Conservation (phyloP, 2,113 vertebrate genomes). For the Antechinus flavipes region DNA sequence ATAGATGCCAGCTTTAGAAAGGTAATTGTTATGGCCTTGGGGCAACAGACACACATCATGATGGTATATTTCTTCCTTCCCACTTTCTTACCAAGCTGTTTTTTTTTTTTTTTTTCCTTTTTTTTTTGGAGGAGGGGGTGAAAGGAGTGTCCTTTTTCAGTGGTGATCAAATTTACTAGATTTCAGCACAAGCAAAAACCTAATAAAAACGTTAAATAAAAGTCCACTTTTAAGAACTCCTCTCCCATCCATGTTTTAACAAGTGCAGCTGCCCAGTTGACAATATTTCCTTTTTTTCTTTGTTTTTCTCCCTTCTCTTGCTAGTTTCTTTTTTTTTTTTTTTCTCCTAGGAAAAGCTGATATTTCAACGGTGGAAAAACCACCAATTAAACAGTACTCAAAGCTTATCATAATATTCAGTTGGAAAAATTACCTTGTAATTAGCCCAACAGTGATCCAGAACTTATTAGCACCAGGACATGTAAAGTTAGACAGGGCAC, state of each 20-base stretch:
- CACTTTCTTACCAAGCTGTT: neutral
- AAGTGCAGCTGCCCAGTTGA: neutral
- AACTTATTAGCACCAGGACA: conserved; percentile 70
- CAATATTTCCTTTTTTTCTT: neutral
- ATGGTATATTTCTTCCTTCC: neutral
- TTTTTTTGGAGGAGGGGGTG: neutral
- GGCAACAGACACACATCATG: neutral
- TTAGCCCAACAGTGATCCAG: conserved; percentile 60
- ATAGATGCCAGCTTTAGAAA: neutral
- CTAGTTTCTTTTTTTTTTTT: neutral
- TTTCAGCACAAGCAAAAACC: conserved; percentile 31
- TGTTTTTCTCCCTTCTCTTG: neutral
- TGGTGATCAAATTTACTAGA: conserved; percentile 1
- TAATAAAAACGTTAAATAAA: neutral
- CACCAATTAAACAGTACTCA: conserved; percentile 59
- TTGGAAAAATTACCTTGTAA: conserved; percentile 60
- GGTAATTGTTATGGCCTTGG: no score
- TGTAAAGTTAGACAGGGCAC: conserved; percentile 33
- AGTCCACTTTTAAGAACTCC: conserved; percentile 25
- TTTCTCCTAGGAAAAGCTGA: conserved; percentile 42
- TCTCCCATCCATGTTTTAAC: neutral
- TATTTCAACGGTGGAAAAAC: conserved; percentile 66
- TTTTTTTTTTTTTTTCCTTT: no score
- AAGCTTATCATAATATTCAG: conserved; percentile 69
- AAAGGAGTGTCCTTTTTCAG: neutral